Conservation (phyloP, 2,797 vertebrate species). For the Helicolenus hilgendorfi region DNA sequence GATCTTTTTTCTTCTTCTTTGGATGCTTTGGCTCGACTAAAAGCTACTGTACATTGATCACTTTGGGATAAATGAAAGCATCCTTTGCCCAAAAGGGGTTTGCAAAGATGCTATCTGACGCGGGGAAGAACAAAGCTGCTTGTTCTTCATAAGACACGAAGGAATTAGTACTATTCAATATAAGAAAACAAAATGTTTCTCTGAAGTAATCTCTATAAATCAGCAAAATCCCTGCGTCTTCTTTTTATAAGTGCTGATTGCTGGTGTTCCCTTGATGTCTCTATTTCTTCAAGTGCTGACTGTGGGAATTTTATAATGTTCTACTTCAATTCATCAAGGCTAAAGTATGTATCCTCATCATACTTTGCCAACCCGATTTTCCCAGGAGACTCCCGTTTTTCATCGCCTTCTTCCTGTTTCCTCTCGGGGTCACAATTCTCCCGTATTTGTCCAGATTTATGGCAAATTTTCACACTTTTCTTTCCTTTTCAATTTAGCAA, state of each 20-base stretch:
- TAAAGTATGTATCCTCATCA: neutral
- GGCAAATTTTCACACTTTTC: too few species aligned
- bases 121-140: slow-evolving; percentile 23
- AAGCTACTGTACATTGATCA: neutral
- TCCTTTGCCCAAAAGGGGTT: neutral
- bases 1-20: neutral
- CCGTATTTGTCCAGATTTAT: too few species aligned
- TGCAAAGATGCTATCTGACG: neutral
- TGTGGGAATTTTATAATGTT: slow-evolving; percentile 13
- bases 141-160: neutral
- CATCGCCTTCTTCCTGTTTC: too few species aligned
- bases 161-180: neutral
- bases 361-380: too few species aligned
- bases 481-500: too few species aligned
- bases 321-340: slow-evolving; percentile 1
- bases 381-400: too few species aligned
- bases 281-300: slow-evolving; percentile 1
- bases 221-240: neutral
- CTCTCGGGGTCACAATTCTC: too few species aligned
- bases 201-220: slow-evolving; percentile 41
- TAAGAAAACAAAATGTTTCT: slow-evolving; percentile 11
- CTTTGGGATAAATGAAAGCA: slow-evolving; percentile 11
- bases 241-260: slow-evolving; percentile 28
- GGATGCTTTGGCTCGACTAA: neutral
- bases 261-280: slow-evolving; percentile 3